A percentile compares a stretch with the other conserved stretches of the same genome.
Conservation (phyloP, 2,888 invertebrate species). For the Netelia virgata region DNA sequence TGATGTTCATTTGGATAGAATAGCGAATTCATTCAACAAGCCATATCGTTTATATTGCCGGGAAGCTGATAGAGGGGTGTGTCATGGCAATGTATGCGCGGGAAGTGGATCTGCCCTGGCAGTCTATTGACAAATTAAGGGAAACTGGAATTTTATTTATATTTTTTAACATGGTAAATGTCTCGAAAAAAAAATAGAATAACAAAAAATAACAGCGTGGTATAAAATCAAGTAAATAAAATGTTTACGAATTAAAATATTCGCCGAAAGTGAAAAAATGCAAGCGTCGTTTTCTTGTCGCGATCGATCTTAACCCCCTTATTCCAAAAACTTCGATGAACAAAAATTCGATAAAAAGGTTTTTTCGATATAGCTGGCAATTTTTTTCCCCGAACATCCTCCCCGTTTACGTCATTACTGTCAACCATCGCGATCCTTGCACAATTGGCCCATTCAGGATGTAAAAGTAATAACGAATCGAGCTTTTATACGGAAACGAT, state of each 20-base stretch:
- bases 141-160: neutral
- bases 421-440: neutral
- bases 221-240: too few relatives aligned
- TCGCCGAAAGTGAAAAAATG: too few relatives aligned
- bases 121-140: constrained; percentile 46
- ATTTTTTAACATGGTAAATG: too few relatives aligned
- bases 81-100: constrained; percentile 16
- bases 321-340: too few relatives aligned
- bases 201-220: too few relatives aligned
- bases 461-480: constrained; percentile 80
- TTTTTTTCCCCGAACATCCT: neutral
- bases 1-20: constrained; percentile 65
- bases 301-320: too few relatives aligned
- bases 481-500: constrained; percentile 49
- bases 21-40: constrained; percentile 66
- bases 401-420: too few relatives aligned
- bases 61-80: constrained; percentile 33
- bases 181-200: too few relatives aligned
- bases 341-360: neutral
- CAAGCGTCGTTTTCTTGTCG: too few relatives aligned
- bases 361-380: neutral
- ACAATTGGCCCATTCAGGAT: constrained; percentile 1
- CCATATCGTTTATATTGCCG: constrained; percentile 59
- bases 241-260: too few relatives aligned
- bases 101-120: constrained; percentile 23